Base-by-base conservation (phyloP, 1,140 invertebrate genomes). In the Uloborus diversus region DNA sequence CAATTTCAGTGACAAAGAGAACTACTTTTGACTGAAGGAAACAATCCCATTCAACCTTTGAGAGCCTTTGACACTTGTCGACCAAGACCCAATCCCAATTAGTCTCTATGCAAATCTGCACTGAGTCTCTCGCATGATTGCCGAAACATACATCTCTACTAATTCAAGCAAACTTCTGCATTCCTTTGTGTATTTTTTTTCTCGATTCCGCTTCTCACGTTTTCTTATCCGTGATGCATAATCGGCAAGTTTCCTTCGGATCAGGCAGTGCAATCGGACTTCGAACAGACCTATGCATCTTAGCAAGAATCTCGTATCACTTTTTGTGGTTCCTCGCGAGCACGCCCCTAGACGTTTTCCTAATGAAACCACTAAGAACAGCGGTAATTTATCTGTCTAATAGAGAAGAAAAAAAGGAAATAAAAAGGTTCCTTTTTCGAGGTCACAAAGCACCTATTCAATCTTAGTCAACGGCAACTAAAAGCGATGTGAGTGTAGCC, bases 371-470 rank as follows among this genome's bases (percentile, higher is more conserved):
- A 9, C 49, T 3, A n/a, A n/a, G 49, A 53, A 53, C 49, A 20
- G 49, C 37, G 20, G 71, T 75, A 75, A 75, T 75, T 75, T 75
- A 75, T 75, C 71, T 75, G 71, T 75, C 57, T 75, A 75, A 75
- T 75, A 23, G 71, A 75, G 49, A 73, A 61, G 51, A 33, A 32
- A 51, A 75, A 33, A n/a, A n/a, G n/a, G n/a, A n/a, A 61, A 51
- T 61, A 61, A 35, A 51, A 75, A 51, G 25, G 3, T 51, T 75
- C 64, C 56, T 64, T 30, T 70, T 71, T 75, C 42, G 59, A 75
- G 71, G 71, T 75, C 71, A 75, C 37, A 62, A 64, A 64, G 59
- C 71, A 64, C 57, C 57, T 42, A 75, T 75, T 75, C 71, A 75
- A 75, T 75, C 71, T 75, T 75, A 75, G 71, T 75, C 71, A 75